Percentiles rank a stretch among this genome's conserved stretches.
These are phyloP conservation scores for Eubasilissa regina DNA, from an alignment of 1,140 invertebrate species.

Conservation along the genomic window DNA sequence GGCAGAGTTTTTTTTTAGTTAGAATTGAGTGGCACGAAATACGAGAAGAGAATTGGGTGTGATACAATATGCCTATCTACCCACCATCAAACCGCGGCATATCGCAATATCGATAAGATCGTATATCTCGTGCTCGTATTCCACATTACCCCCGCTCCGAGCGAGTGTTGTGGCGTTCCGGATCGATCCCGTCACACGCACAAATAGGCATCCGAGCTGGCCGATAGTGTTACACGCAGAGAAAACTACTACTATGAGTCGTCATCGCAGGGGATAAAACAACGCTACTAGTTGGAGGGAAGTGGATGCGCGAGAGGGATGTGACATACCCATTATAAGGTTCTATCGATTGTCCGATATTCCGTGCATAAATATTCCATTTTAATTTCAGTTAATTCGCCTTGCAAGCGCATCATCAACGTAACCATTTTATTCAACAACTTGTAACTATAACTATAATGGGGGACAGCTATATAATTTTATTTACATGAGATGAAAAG, in stretches of 20 bases:
- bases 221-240: neutral
- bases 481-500: no score
- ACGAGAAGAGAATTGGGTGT: no score
- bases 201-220: neutral
- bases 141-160: constrained; percentile 1
- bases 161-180: constrained; percentile 1
- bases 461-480: no score
- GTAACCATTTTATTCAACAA: no score
- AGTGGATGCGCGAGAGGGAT: constrained; percentile 3
- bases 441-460: no score
- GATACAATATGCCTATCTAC: no score
- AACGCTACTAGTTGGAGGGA: neutral
- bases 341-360: neutral
- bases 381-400: no score
- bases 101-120: neutral
- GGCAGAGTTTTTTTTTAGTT: no score
- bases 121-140: neutral
- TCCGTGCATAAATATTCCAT: neutral
- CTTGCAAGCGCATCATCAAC: no score
- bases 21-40: no score
- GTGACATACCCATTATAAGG: neutral
- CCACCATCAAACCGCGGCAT: neutral
- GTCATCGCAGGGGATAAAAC: constrained; percentile 20
- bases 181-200: constrained; percentile 23
- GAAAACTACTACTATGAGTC: constrained; percentile 6